Evolutionary conservation across 2,113 vertebrate genomes (phyloP), one percentile per base, ranked within the genome.

Genomic region (Cyanoliseus patagonus): DNA sequence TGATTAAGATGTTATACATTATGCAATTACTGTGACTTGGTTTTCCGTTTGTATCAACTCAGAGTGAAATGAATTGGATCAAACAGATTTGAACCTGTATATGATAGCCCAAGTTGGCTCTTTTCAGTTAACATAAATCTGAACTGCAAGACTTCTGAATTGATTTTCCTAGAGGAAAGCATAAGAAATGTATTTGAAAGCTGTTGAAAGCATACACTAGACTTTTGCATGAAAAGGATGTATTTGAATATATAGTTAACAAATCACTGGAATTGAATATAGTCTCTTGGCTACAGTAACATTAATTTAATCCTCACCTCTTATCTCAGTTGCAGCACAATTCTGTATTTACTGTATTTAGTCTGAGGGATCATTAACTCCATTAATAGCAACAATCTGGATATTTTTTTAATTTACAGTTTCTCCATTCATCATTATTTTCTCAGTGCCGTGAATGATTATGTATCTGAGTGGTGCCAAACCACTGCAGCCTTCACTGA

Each of bases 341-440:
- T 85, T 91, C 81, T 76, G 17, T 68, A 78, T 82, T 94, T 95
- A n/a, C 35, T 62, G 64, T 78, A 69, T 82, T 89, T 90, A 79
- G 39, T 66, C 20, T 47, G 61, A 55, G 35, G 39, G 61, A 86
- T 86, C 55, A 75, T 94, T 94, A 86, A 84, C 64, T 68, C 53
- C 42, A 49, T 42, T 64, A 69, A 91, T 11, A 84, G 53, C 3
- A 17, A 80, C 31, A 92, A 68, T 72, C 35, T 66, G 47, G n/a
- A 73, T 70, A 72, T 82, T 69, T 88, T 86, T 76, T 46, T 80
- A 44, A 87, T 77, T 83, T 87, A 87, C 42, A 55, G 18, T 91
- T 95, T 83, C 41, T 72, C 52, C 15, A 42, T 6, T 52, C 49
- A 83, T 83, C 19, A 17, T 57, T 83, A 86, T 92, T 92, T 92